These are phyloP conservation scores for Centropristis striata DNA, from an alignment of 2,113 vertebrate genomes.

Conservation along the genomic window DNA sequence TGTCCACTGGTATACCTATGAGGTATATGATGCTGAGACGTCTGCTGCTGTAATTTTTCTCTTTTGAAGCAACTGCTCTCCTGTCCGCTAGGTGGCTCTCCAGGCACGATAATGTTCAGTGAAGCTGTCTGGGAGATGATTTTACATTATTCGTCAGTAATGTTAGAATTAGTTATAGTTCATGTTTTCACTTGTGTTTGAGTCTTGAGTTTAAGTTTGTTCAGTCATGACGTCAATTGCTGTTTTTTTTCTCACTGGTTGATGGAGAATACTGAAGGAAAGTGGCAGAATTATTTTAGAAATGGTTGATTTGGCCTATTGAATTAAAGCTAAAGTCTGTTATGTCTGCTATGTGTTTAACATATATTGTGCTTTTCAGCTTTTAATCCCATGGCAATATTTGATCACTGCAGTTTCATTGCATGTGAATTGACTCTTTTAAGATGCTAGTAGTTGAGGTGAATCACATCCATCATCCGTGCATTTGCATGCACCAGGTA, in stretches of 20 bases:
- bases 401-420: not conserved
- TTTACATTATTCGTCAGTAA: not conserved
- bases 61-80: not conserved
- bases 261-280: not conserved
- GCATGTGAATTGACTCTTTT: not conserved
- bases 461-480: not conserved
- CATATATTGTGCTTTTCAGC: not conserved
- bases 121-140: not conserved
- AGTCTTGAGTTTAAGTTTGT: not conserved
- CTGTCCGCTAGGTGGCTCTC: slow-evolving; percentile 39
- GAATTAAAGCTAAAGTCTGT: not conserved
- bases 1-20: no score
- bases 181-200: not conserved
- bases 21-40: not conserved
- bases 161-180: not conserved
- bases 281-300: not conserved
- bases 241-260: not conserved
- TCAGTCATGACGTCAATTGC: no score
- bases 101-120: not conserved
- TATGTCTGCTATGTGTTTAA: no score
- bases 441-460: not conserved
- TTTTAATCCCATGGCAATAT: not conserved
- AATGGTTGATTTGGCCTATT: not conserved
- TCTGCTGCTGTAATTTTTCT: not conserved
- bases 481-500: slow-evolving; percentile 23